Base-by-base conservation (phyloP, 2,888 invertebrate species). In the Dolomedes plantarius region DNA sequence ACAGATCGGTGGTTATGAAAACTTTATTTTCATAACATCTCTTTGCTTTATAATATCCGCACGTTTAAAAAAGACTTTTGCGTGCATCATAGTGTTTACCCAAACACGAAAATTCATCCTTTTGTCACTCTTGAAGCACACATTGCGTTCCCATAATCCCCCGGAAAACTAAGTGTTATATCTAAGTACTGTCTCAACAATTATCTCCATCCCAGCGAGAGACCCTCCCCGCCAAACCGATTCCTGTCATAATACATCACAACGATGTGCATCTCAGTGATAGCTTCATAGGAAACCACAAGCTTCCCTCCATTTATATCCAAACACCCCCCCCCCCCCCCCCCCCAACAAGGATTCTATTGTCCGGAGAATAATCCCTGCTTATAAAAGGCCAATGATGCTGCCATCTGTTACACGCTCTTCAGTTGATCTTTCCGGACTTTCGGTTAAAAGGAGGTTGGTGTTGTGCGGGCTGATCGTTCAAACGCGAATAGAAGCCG, bases 351-450 rank as follows among this genome's bases (percentile, higher is more conserved):
- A 56, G 41, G 62, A 36, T 19, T 11, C 73, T 68, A 73, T 78
- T 85, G 77, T 78, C 73, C 78, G 27, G 32, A 6, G 56, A 27
- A 68, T 78, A 73, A 69, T 79, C 85, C 46, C 32, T 29, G 68
- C 32, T 27, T 69, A 79, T 85, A 78, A 85, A 78, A 72, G 85
- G 69, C 36, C 73, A 85, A 72, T 78, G 77, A 78, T 78, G 62
- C 68, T 16, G 41, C 85, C 85, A 86, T 86, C 85, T 83, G 81
- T 85, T 85, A 77, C 83, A 85, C 77, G 83, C 77, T 85, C 77
- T 50, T 46, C 56, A 67, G 74, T 67, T 67, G 74, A 74, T 68
- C 68, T 56, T 46, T 82, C 75, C 62, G 71, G 50, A 73, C 65
- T 13, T 56, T 62, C 31, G 82, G 31, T 31, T 29, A 16, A 29